A percentile compares a stretch with the other conserved stretches of the same genome.
Evolutionary conservation across 2,797 vertebrate species (phyloP).

Genomic region (Enoplosus armatus): DNA sequence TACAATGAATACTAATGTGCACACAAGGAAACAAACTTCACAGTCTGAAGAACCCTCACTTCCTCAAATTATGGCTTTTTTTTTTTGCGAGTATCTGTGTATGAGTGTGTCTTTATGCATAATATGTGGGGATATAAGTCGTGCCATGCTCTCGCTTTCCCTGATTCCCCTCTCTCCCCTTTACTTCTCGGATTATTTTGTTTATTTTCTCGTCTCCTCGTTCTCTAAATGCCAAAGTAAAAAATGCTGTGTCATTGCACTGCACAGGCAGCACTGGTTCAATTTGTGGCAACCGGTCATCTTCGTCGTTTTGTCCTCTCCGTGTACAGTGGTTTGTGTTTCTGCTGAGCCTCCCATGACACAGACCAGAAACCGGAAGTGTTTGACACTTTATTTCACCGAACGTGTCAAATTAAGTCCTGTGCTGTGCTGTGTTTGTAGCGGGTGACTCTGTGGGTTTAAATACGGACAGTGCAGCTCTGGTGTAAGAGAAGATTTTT

Average conservation of each 20-base stretch:
- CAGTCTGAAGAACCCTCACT: background rate
- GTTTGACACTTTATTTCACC: constrained; percentile 32
- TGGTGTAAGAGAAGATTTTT: background rate
- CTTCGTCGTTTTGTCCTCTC: constrained; percentile 31
- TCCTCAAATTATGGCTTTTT: background rate
- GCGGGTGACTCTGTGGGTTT: constrained; percentile 12
- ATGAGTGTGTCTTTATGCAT: background rate
- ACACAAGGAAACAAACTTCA: background rate
- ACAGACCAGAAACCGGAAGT: constrained; percentile 51
- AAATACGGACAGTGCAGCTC: background rate
- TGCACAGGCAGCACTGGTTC: background rate
- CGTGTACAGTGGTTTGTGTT: constrained; percentile 41
- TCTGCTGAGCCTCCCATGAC: constrained; percentile 43
- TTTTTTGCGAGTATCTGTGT: background rate
- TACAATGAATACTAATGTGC: constrained; percentile 5
- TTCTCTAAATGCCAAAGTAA: background rate
- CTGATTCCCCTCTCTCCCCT: background rate
- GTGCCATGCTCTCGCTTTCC: constrained; percentile 3
- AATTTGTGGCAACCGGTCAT: constrained; percentile 33
- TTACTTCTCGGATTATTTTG: background rate
- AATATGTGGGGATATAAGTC: background rate
- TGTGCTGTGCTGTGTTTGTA: background rate
- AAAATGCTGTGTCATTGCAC: constrained; percentile 49
- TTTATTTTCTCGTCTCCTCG: background rate
- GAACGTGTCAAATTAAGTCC: constrained; percentile 25